Percentiles rank a stretch among this genome's conserved stretches.
Conservation (phyloP, 2,113 vertebrate species). For the Triplophysa dalaica region DNA sequence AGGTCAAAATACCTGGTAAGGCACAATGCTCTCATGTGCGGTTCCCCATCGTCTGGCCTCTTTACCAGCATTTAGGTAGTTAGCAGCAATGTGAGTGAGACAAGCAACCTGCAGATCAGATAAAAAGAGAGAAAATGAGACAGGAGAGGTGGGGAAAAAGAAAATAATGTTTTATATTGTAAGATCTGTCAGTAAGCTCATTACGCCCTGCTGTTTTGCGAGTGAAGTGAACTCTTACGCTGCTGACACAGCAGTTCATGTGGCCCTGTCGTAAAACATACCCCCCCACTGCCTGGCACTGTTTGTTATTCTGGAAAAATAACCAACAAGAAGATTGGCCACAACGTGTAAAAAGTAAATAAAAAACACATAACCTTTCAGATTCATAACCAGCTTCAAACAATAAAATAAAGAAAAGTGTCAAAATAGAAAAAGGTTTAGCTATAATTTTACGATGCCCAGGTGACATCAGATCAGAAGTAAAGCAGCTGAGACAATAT, state of each 20-base stretch:
- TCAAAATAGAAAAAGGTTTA: constrained; percentile 2
- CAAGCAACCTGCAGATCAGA: constrained; percentile 78
- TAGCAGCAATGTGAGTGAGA: constrained; percentile 82
- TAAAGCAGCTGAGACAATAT: constrained; percentile 50
- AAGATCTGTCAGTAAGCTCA: constrained; percentile 24
- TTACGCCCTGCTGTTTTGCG: constrained; percentile 18
- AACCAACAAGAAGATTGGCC: neutral
- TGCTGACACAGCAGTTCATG: constrained; percentile 19
- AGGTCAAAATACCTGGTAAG: constrained; percentile 77
- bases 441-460: constrained; percentile 39
- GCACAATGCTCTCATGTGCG: constrained; percentile 85
- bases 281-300: neutral
- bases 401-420: neutral
- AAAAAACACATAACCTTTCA: neutral
- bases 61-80: constrained; percentile 79
- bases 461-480: constrained; percentile 38
- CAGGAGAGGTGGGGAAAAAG: neutral
- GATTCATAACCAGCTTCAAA: neutral
- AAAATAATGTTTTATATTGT: constrained; percentile 22
- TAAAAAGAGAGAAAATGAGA: neutral
- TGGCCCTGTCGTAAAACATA: neutral
- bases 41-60: constrained; percentile 84
- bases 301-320: constrained; percentile 9
- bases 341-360: neutral
- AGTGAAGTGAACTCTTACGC: neutral